Evolutionary conservation across 2,888 invertebrate species (phyloP).

Genomic region (Dryadula phaetusa): DNA sequence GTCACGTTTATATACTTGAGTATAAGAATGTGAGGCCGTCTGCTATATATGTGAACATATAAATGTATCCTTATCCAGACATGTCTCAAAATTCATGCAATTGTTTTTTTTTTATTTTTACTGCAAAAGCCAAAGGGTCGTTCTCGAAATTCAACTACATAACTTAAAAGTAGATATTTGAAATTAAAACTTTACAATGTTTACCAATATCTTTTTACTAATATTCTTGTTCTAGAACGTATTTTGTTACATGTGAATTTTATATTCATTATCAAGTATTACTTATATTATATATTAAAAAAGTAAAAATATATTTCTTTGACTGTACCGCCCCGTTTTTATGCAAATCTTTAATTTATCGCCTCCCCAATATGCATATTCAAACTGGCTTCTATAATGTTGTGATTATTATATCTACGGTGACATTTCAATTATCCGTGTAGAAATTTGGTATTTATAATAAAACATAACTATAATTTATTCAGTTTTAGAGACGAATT

Average conservation of each 20-base stretch:
- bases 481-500: background rate
- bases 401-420: slow-evolving; percentile 61
- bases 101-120: slow-evolving; percentile 66
- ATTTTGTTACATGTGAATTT: background rate
- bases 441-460: slow-evolving; percentile 32
- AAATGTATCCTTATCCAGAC: slow-evolving; percentile 45
- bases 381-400: slow-evolving; percentile 58
- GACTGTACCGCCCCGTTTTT: slow-evolving; percentile 59
- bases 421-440: slow-evolving; percentile 60
- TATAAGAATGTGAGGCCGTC: slow-evolving; percentile 41
- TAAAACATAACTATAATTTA: background rate
- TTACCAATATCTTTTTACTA: too few relatives aligned
- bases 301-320: slow-evolving; percentile 35
- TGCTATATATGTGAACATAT: slow-evolving; percentile 28
- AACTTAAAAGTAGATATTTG: background rate
- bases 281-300: background rate
- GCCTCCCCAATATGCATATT: slow-evolving; percentile 52
- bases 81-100: slow-evolving; percentile 53
- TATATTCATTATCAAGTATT: background rate
- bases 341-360: slow-evolving; percentile 65
- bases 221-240: too few relatives aligned
- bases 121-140: slow-evolving; percentile 48
- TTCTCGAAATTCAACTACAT: background rate
- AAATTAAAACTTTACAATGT: background rate
- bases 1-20: slow-evolving; percentile 44